Percentiles rank a stretch among this genome's conserved stretches.
phyloP scores from a whole-genome alignment of 2,797 vertebrate species.

The Phataginus tetradactyla region DNA sequence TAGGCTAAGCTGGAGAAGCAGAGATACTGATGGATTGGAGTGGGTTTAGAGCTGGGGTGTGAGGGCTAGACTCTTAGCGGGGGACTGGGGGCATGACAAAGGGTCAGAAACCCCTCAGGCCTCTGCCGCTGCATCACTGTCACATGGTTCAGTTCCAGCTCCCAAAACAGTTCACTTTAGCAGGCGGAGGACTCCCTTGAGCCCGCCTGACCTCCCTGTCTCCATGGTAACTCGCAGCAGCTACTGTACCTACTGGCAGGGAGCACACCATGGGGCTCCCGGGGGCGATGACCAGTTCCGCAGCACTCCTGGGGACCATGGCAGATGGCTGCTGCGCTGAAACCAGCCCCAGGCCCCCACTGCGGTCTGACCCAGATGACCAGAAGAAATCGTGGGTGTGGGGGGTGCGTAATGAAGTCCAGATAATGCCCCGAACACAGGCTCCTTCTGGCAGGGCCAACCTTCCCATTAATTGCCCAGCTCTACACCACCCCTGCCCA shows the following conservation, averaged over 20 bases:
- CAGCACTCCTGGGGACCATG: constrained; percentile 15
- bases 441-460: not conserved
- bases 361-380: constrained; percentile 46
- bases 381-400: not conserved
- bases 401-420: not conserved
- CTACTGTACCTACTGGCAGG: constrained; percentile 6
- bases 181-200: constrained; percentile 55
- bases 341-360: not conserved
- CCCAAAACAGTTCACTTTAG: constrained; percentile 62
- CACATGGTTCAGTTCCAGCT: constrained; percentile 50
- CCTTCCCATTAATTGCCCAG: not conserved
- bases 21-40: not conserved
- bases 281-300: not conserved
- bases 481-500: not conserved
- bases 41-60: not conserved
- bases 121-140: not conserved
- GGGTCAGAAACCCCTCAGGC: constrained; percentile 34
- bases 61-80: not conserved
- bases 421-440: not conserved
- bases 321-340: constrained; percentile 12
- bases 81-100: not conserved
- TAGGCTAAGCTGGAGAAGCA: not conserved
- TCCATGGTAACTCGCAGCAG: constrained; percentile 75
- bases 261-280: constrained; percentile 5
- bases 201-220: constrained; percentile 59